Percentiles rank a stretch among this genome's conserved stretches.
These are phyloP conservation scores for Cirrhinus mrigala DNA, from an alignment of 2,797 vertebrate genomes.

Conservation along the genomic window DNA sequence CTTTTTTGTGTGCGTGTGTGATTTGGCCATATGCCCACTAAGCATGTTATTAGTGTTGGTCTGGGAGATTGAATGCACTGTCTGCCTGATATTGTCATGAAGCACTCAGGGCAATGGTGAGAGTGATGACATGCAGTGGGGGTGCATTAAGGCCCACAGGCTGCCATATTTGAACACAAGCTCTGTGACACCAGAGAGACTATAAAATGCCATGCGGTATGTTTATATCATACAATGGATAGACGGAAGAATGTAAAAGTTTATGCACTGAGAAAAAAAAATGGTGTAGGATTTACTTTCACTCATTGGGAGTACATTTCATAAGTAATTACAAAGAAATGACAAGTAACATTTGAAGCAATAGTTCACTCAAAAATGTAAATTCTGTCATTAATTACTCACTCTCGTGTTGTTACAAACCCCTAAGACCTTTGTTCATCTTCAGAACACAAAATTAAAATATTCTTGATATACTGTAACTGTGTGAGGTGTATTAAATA, in stretches of 20 bases:
- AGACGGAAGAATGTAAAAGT: background rate
- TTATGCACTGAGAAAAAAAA: background rate
- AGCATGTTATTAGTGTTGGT: constrained; percentile 65
- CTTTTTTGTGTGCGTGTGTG: constrained; percentile 56
- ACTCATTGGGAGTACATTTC: background rate
- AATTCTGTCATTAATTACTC: background rate
- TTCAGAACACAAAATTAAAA: background rate
- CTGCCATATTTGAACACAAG: constrained; percentile 65
- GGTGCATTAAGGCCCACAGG: constrained; percentile 61
- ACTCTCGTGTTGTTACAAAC: background rate
- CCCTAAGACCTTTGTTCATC: background rate
- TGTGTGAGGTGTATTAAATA: too few species aligned
- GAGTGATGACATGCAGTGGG: constrained; percentile 73
- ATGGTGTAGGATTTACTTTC: background rate
- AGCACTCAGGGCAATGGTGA: constrained; percentile 70
- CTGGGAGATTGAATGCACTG: constrained; percentile 71
- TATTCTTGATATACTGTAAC: background rate
- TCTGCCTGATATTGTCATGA: constrained; percentile 71
- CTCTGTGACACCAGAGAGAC: constrained; percentile 55
- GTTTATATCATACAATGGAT: background rate
- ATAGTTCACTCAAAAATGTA: background rate
- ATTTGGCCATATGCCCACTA: constrained; percentile 62
- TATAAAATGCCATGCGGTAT: constrained; percentile 14
- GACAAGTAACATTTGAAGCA: background rate
- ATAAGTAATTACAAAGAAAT: background rate